Base-by-base conservation (phyloP, 2,888 invertebrate species). In the Lacanobia wlatinum region DNA sequence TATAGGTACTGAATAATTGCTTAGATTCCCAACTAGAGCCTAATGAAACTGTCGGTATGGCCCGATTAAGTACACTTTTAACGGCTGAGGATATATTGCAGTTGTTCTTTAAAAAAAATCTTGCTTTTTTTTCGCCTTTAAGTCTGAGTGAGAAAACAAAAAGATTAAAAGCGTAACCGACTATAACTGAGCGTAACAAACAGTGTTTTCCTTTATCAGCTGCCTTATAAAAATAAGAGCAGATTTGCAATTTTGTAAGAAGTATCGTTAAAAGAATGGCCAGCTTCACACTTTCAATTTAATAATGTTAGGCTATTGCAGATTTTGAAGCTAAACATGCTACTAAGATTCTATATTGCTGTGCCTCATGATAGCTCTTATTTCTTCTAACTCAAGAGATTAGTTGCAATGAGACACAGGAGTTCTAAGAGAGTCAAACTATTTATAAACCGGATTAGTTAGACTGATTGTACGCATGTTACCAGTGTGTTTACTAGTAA, bases 241-340 rank as follows among this genome's bases (percentile, higher is more conserved):
- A 59, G 58, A 52, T 52, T 58, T 64, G 23, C 23, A 60, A 23
- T 14, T 60, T 71, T 16, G 7, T 28, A 40, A 50, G 14, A 34
- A 38, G 38, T 71, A 38, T 61, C 23, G 46, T 72, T 28, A 46
- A 48, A 56, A 40, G 16, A 72, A 55, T 60, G 10, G 10, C 6
- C 23, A 9, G 46, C 48, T 48, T 28, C 18, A 18, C 18, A 43
- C 2, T 70, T 43, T 53, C 14, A 46, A 70, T 48, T 46, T 46
- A 38, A 34, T 6, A 14, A 38, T 48, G 12, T 28, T 21, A 6
- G 58, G 4, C 12, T 10, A 40, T 23, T 48, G 21, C 18, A 21
- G 70, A 43, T 28, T 18, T 48, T 68, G 59, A 23, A 14, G 38
- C 16, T 52, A 16, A 8, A 14, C 14, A 2, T 16, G 46, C 46